Base-by-base conservation (phyloP, 2,888 invertebrate genomes). In the Lepidochitona cinerea region DNA sequence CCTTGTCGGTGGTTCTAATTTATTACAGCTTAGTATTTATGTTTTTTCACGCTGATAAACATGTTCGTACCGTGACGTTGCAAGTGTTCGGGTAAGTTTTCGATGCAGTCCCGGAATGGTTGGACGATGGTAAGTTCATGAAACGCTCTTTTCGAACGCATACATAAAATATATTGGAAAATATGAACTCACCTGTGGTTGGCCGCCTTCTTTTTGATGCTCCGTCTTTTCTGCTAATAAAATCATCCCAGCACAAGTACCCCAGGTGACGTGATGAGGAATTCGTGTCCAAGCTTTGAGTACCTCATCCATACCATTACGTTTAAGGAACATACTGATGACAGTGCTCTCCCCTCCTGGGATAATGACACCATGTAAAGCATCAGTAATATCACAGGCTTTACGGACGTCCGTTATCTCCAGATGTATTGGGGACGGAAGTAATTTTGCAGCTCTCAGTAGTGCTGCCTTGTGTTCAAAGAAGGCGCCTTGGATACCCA, bases 311-410 rank as follows among this genome's bases (percentile, higher is more conserved):
- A 85, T 85, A n/a, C 81, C 79, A 72, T 85, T 85, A 65, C 85
- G 70, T 54, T 81, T 79, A 41, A 87, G 75, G 75, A 85, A 88
- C 26, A 86, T 73, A 37, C 87, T 83, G 37, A 88, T 86, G 0
- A 87, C 83, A 6, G 88, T 88, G 75, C 87, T 88, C 75, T 89
- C 89, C 6, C 89, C 89, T n/a, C 89, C 89, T 1, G 88, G 88
- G 33, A 89, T 83, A 33, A 88, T 83, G 33, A 89, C 75, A 23
- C 86, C 88, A 73, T 84, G 81, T n/a, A 88, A 52, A 5, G 78
- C 77, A 12, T 75, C 53, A 5, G 70, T 72, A 26, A 85, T 69
- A 59, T 85, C 79, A 7, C 76, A 78, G 5, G 78, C 72, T 32
- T 78, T 74, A 65, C 86, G 77, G 18, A 87, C 80, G 52, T 81